Base-by-base conservation (phyloP, 2,888 invertebrate genomes). In the Melieria crassipennis region DNA sequence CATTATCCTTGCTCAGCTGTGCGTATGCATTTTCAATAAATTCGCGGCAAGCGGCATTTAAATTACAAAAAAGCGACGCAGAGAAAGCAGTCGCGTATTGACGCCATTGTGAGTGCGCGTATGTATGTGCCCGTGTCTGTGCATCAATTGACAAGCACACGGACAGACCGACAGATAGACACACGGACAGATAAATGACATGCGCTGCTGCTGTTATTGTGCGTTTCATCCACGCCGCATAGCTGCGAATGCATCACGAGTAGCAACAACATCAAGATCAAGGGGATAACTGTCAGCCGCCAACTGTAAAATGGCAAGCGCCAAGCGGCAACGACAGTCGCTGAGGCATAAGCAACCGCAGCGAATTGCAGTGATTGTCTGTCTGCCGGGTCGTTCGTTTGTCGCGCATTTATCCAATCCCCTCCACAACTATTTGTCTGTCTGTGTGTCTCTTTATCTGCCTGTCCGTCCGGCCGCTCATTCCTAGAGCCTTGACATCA, bases 1-100 rank as follows among this genome's bases (percentile, higher is more conserved):
- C 57, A 65, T 65, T 65, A 57, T 65, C 45, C 65, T 65, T 65
- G 65, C 65, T 56, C 56, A 56, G 65, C 57, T 56, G 65, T 30
- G 57, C 16, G 57, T 4, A n/a, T 42, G 65, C 5, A 13, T 57
- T 65, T 65, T 65, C 16, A 64, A 64, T 64, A 64, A 52, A 52
- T 52, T 42, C 42, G 64, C 43, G 52, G 7, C 30, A 52, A 52
- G 7, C 30, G 30, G 30, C 50, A 65, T 65, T 65, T 65, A 56
- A 65, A 56, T 65, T 43, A 46, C 65, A 65, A 57, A 9, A 66
- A 47, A 58, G n/a, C 11, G 30, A 30, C 30, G 30, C 30, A 30
- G 30, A 30, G 30, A 30, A 30, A 30, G 30, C 30, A 30, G 30
- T 30, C 30, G 30, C 30, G 30, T 30, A 30, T 30, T 30, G 30